These are phyloP conservation scores for Megalopta genalis DNA, from an alignment of 1,140 invertebrate genomes.

Conservation along the genomic window DNA sequence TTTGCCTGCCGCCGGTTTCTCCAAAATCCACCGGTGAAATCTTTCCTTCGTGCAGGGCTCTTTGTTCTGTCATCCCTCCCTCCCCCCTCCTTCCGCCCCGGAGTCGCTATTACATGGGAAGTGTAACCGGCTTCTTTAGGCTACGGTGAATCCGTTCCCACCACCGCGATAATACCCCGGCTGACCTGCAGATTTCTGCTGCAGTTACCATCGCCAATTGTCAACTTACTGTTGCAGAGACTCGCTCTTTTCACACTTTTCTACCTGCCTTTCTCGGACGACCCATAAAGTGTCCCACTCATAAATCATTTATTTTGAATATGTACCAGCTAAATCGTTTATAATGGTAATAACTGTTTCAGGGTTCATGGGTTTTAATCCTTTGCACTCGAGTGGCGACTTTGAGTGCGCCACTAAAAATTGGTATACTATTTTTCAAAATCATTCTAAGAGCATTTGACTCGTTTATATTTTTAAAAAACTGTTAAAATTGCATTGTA, in stretches of 20 bases:
- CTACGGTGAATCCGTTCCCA: not conserved
- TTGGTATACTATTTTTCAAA: no score
- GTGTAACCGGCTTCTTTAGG: not conserved
- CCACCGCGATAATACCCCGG: not conserved
- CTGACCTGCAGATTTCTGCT: not conserved
- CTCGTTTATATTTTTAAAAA: no score
- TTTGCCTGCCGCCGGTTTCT: constrained; percentile 34
- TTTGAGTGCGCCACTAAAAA: no score
- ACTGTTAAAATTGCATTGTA: no score
- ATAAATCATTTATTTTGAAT: no score
- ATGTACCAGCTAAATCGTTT: no score
- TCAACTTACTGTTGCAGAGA: not conserved
- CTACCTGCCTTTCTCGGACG: not conserved
- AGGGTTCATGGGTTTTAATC: no score
- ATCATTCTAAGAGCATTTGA: no score
- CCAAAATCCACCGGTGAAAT: constrained; percentile 36
- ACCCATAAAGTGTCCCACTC: not conserved
- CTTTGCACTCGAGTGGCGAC: no score
- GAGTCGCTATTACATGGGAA: not conserved
- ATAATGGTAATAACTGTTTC: no score
- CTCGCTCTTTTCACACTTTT: not conserved
- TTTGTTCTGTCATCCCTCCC: constrained; percentile 3
- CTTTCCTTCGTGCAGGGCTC: not conserved
- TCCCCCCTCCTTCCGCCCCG: no score
- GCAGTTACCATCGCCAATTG: not conserved